Evolutionary conservation across 2,797 vertebrate genomes (phyloP).

Genomic region (Pangasius sanitwongsei): DNA sequence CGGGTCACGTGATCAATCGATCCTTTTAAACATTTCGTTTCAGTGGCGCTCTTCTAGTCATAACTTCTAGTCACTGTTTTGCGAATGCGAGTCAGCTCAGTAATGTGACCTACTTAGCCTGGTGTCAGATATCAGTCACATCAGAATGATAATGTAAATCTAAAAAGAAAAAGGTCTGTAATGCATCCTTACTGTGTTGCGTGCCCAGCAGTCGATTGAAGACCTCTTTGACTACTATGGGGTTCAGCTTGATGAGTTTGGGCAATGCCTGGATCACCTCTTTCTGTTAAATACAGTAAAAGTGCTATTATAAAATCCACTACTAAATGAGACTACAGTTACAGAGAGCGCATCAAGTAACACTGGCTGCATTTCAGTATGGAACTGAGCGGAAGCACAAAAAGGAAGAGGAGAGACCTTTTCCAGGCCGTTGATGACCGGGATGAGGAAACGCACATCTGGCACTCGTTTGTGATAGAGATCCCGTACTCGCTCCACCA

Average conservation of each 20-base stretch:
- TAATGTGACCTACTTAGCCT: no score
- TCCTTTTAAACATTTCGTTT: no score
- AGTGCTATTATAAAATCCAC: background rate
- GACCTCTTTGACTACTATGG: conserved; percentile 95
- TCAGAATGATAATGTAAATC: background rate
- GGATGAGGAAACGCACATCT: conserved; percentile 93
- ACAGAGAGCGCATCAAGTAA: background rate
- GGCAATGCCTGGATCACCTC: conserved; percentile 94
- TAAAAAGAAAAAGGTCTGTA: background rate
- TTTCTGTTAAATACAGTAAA: conserved; percentile 69
- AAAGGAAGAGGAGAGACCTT: conserved; percentile 75
- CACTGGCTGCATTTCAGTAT: background rate
- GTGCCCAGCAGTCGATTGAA: conserved; percentile 94
- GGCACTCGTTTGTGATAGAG: conserved; percentile 95
- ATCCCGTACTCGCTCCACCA: conserved; percentile 93
- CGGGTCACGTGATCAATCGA: background rate
- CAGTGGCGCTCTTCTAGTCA: background rate
- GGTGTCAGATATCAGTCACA: background rate
- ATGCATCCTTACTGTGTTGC: conserved; percentile 83
- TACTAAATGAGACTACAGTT: background rate
- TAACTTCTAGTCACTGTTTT: background rate
- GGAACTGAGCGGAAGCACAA: background rate
- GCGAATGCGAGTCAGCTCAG: background rate
- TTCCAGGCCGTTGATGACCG: conserved; percentile 92
- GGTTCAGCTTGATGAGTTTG: conserved; percentile 96